Evolutionary conservation across 2,888 invertebrate species (phyloP).

Genomic region (Melanchra persicariae): DNA sequence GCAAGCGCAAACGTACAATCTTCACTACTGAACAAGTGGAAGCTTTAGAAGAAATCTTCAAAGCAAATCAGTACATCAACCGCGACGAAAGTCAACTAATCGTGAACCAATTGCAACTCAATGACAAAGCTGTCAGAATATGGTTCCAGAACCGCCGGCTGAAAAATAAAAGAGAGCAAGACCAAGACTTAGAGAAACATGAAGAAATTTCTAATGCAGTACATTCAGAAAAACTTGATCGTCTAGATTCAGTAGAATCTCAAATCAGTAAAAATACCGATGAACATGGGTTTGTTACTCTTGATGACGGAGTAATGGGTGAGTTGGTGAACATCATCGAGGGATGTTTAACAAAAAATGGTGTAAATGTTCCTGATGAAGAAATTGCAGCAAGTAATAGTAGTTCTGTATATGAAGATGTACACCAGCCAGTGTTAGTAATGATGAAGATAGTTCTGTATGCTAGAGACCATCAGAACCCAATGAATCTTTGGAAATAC

Average conservation of each 20-base stretch:
- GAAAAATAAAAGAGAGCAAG: conserved; percentile 90
- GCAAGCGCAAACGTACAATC: conserved; percentile 93
- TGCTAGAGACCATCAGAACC: conserved; percentile 39
- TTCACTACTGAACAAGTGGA: conserved; percentile 94
- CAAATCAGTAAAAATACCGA: conserved; percentile 74
- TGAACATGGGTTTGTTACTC: conserved; percentile 75
- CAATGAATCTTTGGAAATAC: conserved; percentile 66
- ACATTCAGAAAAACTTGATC: conserved; percentile 16
- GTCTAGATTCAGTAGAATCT: conserved; percentile 73
- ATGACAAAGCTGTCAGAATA: conserved; percentile 94
- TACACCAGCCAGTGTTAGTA: conserved; percentile 75
- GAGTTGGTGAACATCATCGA: conserved; percentile 74
- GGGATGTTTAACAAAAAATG: conserved; percentile 61
- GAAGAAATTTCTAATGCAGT: conserved; percentile 29
- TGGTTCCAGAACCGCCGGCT: conserved; percentile 95
- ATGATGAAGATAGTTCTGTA: conserved; percentile 16
- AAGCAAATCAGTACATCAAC: conserved; percentile 92
- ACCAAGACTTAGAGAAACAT: conserved; percentile 34
- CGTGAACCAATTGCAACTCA: conserved; percentile 91
- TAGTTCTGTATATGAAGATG: conserved; percentile 75
- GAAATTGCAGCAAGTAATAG: conserved; percentile 32
- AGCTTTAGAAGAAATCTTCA: conserved; percentile 93
- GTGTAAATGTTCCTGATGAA: conserved; percentile 32
- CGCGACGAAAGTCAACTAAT: conserved; percentile 93
- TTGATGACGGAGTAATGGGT: conserved; percentile 73